Base-by-base conservation (phyloP, 2,797 vertebrate genomes). In the Poecilia velifera region DNA sequence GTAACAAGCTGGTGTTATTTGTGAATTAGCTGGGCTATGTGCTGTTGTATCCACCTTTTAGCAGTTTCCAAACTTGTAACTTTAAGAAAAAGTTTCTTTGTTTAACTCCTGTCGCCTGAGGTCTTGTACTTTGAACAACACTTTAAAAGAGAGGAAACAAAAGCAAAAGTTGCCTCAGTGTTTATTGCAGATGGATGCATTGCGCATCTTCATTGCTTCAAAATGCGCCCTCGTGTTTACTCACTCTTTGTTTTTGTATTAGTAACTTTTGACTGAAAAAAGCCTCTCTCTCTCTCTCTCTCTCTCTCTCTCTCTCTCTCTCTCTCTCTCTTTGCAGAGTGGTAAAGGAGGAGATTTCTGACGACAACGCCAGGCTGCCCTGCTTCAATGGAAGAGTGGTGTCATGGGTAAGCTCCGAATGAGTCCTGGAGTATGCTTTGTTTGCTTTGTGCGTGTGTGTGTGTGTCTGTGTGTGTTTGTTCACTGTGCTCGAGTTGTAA, bases 311-410 rank as follows among this genome's bases (percentile, higher is more conserved):
- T 82, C 86, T 82, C 86, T 93, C 82, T 85, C 76, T 88, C 12
- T 82, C 89, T 86, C 86, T 82, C 86, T 93, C 76, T 88, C 76
- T 88, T 94, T 82, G 75, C 80, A 92, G 94, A 82, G 94, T 97
- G 93, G 97, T 98, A 86, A 98, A 98, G 83, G 92, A 97, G 87
- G 96, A 97, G 92, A 97, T 96, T 84, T 97, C 96, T 0, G 97
- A 97, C 2, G 98, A 99, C 95, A 98, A 98, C 84, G 98, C 98
- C 76, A 98, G 97, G 92, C 96, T 99, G 83, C 98, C 98, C 72
- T 99, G 98, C 92, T 99, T 99, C 95, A 99, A 99, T 18, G 98
- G 98, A 89, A 97, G 98, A 3, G 98, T 99, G 92, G 98, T 98
- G 68, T 99, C 98, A 0, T 99, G 98, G 98, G 98, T 98, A 94